Conservation (phyloP, 2,113 vertebrate species). For the Corydoras sp. region DNA sequence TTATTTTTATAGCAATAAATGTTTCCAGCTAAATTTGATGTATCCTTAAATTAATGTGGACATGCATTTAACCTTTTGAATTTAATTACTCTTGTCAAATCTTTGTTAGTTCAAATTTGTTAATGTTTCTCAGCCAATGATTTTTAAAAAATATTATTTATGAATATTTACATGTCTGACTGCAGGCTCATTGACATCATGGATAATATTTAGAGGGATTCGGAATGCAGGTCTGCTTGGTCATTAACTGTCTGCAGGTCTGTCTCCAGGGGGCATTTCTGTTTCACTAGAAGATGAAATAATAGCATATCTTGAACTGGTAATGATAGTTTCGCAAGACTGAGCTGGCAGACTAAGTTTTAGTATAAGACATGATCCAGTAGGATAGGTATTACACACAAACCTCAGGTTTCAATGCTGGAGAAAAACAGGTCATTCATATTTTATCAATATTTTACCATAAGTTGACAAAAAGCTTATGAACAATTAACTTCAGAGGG, state of each 20-base stretch:
- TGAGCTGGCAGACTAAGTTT: constrained; percentile 26
- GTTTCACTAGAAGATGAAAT: constrained; percentile 18
- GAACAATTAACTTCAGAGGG: constrained; percentile 23
- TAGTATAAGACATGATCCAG: constrained; percentile 18
- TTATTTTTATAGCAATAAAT: too few relatives aligned
- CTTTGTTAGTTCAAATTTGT: too few relatives aligned
- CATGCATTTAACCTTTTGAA: too few relatives aligned
- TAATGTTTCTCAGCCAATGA: too few relatives aligned
- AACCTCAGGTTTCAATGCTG: constrained; percentile 13
- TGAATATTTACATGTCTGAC: background rate
- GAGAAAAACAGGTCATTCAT: constrained; percentile 21
- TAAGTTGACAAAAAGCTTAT: background rate
- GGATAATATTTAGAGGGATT: constrained; percentile 22
- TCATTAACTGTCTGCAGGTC: constrained; percentile 13
- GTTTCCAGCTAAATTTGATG: too few relatives aligned
- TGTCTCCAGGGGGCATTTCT: constrained; percentile 26
- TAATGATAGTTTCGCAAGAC: constrained; percentile 34
- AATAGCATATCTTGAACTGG: constrained; percentile 28
- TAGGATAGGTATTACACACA: constrained; percentile 16
- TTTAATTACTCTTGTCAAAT: too few relatives aligned
- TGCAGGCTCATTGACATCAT: constrained; percentile 9
- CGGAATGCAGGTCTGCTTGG: constrained; percentile 9
- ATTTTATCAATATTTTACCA: constrained; percentile 5
- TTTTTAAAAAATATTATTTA: background rate
- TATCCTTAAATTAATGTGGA: too few relatives aligned